Evolutionary conservation across 1,140 invertebrate genomes (phyloP), one percentile per base, ranked within the genome.

Genomic region (Microplitis mediator): DNA sequence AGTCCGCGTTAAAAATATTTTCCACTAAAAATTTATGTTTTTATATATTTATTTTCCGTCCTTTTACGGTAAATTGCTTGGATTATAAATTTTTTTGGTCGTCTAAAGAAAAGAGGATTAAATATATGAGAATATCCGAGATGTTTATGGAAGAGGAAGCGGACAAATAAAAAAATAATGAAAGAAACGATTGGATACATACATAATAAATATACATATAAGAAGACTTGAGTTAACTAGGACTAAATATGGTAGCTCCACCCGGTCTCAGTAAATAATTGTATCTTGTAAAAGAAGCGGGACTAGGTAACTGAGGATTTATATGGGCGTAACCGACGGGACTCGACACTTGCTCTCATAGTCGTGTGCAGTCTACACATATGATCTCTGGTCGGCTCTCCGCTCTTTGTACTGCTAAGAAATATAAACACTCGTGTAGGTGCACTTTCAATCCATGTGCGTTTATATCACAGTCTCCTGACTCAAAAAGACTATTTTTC

Each of bases 251-350:
- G 81, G 81, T 74, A 79, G 76, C 75, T 75, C 71, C 69, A 56
- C 39, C 58, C 58, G 65, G 54, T 62, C 79, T 79, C 77, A 65
- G 78, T 85, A 84, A 85, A 85, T 83, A 85, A 84, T 81, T 82
- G 79, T 79, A 80, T 79, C 79, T 82, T 76, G 80, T 80, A 80
- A 14, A 54, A 14, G 23, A 80, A 80, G 80, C 78, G 76, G 54
- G 61, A 56, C 51, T 72, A 72, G 80, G 75, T 81, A 80, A 79
- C 78, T 69, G 65, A 79, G 79, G 79, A 81, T 82, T 80, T 82
- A 81, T 81, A 81, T 82, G 81, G 81, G 80, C 78, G 80, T 81
- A 81, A 77, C 78, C 80, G 80, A 80, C 78, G 76, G 76, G 77
- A 77, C 62, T 77, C 80, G 79, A 79, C 79, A 80, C 77, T 83